phyloP scores from a whole-genome alignment of 2,797 vertebrate genomes.

The Ctenopoma multispine region DNA sequence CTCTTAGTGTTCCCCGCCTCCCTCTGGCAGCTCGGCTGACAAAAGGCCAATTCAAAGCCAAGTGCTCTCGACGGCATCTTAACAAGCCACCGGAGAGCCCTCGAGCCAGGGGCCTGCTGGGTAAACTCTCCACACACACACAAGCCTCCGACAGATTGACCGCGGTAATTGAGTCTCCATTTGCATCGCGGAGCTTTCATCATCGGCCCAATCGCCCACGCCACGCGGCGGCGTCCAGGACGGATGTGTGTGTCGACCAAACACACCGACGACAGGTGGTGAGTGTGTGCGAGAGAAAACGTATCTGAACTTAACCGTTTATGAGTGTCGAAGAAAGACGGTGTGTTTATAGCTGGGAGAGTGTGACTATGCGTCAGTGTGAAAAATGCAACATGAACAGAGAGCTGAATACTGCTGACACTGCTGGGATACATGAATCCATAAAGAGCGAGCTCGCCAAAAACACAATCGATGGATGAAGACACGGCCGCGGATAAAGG shows the following conservation, averaged over 20 bases:
- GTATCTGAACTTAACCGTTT: constrained; percentile 10
- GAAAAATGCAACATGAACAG: constrained; percentile 52
- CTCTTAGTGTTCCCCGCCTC: constrained; percentile 51
- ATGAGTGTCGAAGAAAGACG: constrained; percentile 4
- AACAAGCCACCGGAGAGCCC: constrained; percentile 98
- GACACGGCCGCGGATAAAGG: constrained; percentile 19
- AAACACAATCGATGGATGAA: constrained; percentile 25
- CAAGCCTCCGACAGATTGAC: constrained; percentile 90
- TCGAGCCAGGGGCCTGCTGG: constrained; percentile 89
- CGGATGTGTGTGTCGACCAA: constrained; percentile 53
- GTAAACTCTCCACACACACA: constrained; percentile 67
- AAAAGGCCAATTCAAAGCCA: constrained; percentile 98
- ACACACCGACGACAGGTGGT: constrained; percentile 56
- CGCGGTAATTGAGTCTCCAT: constrained; percentile 95
- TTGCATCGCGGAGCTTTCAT: constrained; percentile 90
- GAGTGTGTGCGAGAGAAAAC: constrained; percentile 12
- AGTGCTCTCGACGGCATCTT: constrained; percentile 96
- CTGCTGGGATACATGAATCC: constrained; percentile 42
- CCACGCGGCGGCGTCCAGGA: constrained; percentile 43
- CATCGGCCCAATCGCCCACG: constrained; percentile 59
- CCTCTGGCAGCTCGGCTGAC: constrained; percentile 86
- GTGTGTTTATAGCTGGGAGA: constrained; percentile 14
- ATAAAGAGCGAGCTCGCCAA: constrained; percentile 35
- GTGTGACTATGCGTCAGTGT: constrained; percentile 15
- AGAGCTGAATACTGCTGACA: constrained; percentile 55